Conservation (phyloP, 2,797 vertebrate genomes). For the Clamator glandarius region DNA sequence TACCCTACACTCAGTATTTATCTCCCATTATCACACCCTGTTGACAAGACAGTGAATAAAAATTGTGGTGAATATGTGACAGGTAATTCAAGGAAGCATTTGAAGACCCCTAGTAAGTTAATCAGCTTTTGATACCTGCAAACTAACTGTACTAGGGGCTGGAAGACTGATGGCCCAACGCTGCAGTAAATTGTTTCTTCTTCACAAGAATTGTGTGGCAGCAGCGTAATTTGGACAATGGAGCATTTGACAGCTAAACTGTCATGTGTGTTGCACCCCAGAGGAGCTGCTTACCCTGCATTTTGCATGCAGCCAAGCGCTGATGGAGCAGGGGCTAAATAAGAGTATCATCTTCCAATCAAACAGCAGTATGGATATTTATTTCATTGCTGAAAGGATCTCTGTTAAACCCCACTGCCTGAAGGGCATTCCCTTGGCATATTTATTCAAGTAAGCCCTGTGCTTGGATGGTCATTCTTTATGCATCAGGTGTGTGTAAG, state of each 20-base stretch:
- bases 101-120: slow-evolving; percentile 36
- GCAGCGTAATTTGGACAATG: slow-evolving; percentile 86
- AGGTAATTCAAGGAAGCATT: slow-evolving; percentile 6
- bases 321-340: slow-evolving; percentile 82
- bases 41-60: slow-evolving; percentile 19
- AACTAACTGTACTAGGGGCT: not conserved
- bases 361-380: slow-evolving; percentile 75
- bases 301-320: slow-evolving; percentile 74
- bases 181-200: slow-evolving; percentile 85
- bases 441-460: slow-evolving; percentile 27
- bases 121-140: slow-evolving; percentile 69
- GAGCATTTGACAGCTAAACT: slow-evolving; percentile 90
- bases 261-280: slow-evolving; percentile 79
- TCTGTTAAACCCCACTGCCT: not conserved
- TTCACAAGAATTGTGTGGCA: slow-evolving; percentile 81
- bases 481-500: not conserved
- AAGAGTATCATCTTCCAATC: slow-evolving; percentile 75
- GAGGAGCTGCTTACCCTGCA: slow-evolving; percentile 79
- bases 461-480: slow-evolving; percentile 12
- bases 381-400: slow-evolving; percentile 60
- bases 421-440: not conserved
- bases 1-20: not conserved
- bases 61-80: not conserved
- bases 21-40: not conserved
- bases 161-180: slow-evolving; percentile 42